phyloP scores from a whole-genome alignment of 1,140 invertebrate species.

The Chrysopa pallens region DNA sequence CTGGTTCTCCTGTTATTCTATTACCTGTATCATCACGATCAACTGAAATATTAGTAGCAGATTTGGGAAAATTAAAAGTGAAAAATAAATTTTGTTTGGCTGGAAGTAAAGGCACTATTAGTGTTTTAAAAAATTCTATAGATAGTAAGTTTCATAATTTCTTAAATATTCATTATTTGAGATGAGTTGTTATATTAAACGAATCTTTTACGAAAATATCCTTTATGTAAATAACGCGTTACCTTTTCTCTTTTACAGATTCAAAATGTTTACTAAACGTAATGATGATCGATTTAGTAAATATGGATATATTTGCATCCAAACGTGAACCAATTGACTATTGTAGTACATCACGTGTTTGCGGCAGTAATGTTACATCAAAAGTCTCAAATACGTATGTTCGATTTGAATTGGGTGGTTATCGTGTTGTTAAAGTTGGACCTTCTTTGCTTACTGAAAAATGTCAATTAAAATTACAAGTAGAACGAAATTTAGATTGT shows the following conservation, averaged over 20 bases:
- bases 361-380: too few species aligned
- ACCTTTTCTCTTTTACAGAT: background rate
- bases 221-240: too few species aligned
- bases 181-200: too few species aligned
- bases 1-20: slow-evolving; percentile 69
- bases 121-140: slow-evolving; percentile 20
- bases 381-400: background rate
- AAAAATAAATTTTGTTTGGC: slow-evolving; percentile 54
- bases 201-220: too few species aligned
- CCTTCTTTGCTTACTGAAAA: slow-evolving; percentile 56
- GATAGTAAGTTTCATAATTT: too few species aligned
- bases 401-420: slow-evolving; percentile 26
- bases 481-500: slow-evolving; percentile 71
- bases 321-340: slow-evolving; percentile 13
- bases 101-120: slow-evolving; percentile 33
- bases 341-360: too few species aligned
- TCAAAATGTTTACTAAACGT: slow-evolving; percentile 42
- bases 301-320: slow-evolving; percentile 69
- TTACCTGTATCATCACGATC: slow-evolving; percentile 72
- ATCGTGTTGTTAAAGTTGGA: slow-evolving; percentile 31
- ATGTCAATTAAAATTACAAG: slow-evolving; percentile 57
- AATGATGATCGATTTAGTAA: slow-evolving; percentile 55
- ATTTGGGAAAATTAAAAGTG: slow-evolving; percentile 65
- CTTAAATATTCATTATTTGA: too few species aligned
- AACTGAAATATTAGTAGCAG: slow-evolving; percentile 56